Evolutionary conservation across 2,113 vertebrate species (phyloP).

Genomic region (Gymnobelideus leadbeateri): DNA sequence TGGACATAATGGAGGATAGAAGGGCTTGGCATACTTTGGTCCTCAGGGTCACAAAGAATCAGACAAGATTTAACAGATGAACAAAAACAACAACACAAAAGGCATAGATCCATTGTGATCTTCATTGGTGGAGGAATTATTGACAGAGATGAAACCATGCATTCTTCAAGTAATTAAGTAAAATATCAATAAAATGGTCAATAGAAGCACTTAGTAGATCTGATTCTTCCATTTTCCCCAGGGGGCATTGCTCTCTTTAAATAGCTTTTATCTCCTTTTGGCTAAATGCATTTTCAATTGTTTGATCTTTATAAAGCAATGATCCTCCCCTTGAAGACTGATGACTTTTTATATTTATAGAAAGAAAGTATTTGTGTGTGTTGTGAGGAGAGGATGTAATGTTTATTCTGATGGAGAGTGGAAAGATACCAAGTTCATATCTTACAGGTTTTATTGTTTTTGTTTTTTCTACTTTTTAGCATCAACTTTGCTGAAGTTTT

Average conservation of each 20-base stretch:
- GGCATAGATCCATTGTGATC: background rate
- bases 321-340: background rate
- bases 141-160: background rate
- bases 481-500: slow-evolving; percentile 10
- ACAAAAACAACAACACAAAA: background rate
- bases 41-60: background rate
- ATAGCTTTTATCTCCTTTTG: background rate
- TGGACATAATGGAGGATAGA: background rate
- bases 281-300: background rate
- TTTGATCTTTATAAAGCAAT: background rate
- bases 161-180: slow-evolving; percentile 10
- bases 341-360: background rate
- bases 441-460: background rate
- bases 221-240: background rate
- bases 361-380: background rate
- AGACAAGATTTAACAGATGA: background rate
- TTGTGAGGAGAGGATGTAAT: background rate
- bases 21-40: background rate
- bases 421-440: background rate
- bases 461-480: background rate
- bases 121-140: slow-evolving; percentile 8
- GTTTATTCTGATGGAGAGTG: background rate
- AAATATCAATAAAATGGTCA: background rate
- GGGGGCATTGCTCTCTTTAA: background rate
- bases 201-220: background rate